Evolutionary conservation across 2,888 invertebrate species (phyloP).

Genomic region (Leptopilina drosophilae): DNA sequence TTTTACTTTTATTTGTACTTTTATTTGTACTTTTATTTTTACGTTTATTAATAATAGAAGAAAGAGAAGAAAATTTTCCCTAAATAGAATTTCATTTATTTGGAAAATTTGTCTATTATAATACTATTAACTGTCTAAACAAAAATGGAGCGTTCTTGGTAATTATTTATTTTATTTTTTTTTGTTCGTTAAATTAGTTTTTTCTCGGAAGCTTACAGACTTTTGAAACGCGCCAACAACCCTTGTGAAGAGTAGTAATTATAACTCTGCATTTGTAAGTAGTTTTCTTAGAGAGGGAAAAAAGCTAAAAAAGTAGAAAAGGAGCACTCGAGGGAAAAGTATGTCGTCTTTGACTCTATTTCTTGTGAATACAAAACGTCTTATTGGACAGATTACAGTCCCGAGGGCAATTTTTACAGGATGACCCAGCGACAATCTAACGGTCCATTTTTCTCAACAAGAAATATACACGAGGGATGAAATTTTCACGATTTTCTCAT

Average conservation of each 20-base stretch:
- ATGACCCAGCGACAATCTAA: slow-evolving; percentile 32
- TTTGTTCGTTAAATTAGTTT: slow-evolving; percentile 5
- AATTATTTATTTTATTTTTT: background rate
- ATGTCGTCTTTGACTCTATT: slow-evolving; percentile 40
- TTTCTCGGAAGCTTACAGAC: background rate
- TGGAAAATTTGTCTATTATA: background rate
- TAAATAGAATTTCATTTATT: background rate
- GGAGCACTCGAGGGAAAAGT: slow-evolving; percentile 49
- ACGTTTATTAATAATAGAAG: too few species aligned
- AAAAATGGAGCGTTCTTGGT: background rate
- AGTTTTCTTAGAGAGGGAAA: slow-evolving; percentile 18
- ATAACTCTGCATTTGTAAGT: slow-evolving; percentile 12
- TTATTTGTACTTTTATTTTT: too few species aligned
- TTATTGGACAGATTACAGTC: slow-evolving; percentile 44
- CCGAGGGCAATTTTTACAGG: slow-evolving; percentile 50
- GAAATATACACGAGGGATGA: background rate
- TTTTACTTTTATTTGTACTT: too few species aligned
- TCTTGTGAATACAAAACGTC: slow-evolving; percentile 47
- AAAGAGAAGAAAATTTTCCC: background rate
- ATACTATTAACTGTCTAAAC: background rate
- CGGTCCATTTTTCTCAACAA: slow-evolving; percentile 12
- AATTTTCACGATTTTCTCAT: background rate
- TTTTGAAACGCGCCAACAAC: slow-evolving; percentile 10
- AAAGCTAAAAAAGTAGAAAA: slow-evolving; percentile 24
- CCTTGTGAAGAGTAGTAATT: slow-evolving; percentile 17